Base-by-base conservation (phyloP, 1,140 invertebrate genomes). In the Meloidogyne chitwoodi region DNA sequence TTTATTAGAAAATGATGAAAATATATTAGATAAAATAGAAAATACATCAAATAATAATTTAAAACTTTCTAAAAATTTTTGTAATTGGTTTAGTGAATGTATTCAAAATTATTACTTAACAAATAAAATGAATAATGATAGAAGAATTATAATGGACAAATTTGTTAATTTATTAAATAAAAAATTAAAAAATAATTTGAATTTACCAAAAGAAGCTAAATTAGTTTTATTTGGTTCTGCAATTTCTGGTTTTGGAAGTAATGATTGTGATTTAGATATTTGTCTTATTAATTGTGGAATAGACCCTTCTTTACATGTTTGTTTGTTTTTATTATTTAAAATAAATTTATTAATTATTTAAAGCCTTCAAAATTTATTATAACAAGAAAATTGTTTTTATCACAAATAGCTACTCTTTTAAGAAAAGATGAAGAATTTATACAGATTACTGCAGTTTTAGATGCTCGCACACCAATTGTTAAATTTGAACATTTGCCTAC, bases 211-310 rank as follows among this genome's bases (percentile, higher is more conserved):
- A 6, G 19, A 56, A 56, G 19, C 48, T 56, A 56, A 73, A n/a
- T 26, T 73, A 24, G 19, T 29, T 19, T 31, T 75, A 31, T 75
- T 75, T 56, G 74, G 74, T 48, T 75, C 74, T 19, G 31, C 41
- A 22, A 24, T 41, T 16, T 68, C 64, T 24, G 74, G 74, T 34
- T 75, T 75, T 44, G 74, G 74, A n/a, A 66, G 24, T 48, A 67
- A 41, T 22, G 63, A 66, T 38, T 68, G 74, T 29, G 74, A 75
- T 56, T 27, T 75, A 16, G 74, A 75, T 56, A 26, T 75, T 67
- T 75, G 74, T 14, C 19, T 75, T 34, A 31, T 64, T 34, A 56
- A 63, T 31, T 34, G 56, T 11, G 70, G 70, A 61, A 73, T 24
- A 14, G 56, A 61, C n/a, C n/a, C 48, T 31, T 66, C 34, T 66